Evolutionary conservation across 2,888 invertebrate genomes (phyloP).

Genomic region (Teleogryllus oceanicus): DNA sequence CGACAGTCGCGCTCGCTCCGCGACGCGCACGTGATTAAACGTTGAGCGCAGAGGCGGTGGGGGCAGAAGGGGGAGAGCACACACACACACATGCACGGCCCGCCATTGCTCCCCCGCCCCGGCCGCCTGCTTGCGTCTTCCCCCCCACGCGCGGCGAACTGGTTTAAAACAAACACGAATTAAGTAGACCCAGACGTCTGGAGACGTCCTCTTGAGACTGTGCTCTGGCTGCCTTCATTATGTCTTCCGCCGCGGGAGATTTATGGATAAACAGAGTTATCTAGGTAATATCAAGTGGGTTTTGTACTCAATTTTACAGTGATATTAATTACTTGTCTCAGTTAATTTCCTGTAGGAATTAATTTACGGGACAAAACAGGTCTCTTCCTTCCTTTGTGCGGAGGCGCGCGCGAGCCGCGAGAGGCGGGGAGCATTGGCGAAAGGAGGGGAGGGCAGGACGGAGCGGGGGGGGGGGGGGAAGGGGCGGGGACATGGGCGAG

Average conservation of each 20-base stretch:
- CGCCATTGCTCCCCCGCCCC: too few species aligned
- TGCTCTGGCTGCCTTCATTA: not conserved
- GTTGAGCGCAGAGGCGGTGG: not conserved
- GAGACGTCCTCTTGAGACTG: not conserved
- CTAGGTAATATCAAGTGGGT: slow-evolving; percentile 11
- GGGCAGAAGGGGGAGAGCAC: too few species aligned
- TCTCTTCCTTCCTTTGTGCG: not conserved
- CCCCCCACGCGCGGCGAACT: not conserved
- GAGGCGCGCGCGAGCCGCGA: not conserved
- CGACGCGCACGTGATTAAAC: slow-evolving; percentile 3
- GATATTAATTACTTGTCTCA: slow-evolving; percentile 10
- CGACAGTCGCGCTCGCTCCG: not conserved
- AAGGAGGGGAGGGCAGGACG: too few species aligned
- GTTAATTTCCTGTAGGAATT: slow-evolving; percentile 1
- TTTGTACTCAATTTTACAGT: slow-evolving; percentile 2
- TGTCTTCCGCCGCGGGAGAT: not conserved
- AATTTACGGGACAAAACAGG: slow-evolving; percentile 18
- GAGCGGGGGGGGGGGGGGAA: too few species aligned
- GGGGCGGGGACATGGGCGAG: too few species aligned
- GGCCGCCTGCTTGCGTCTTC: not conserved
- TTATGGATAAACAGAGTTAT: slow-evolving; percentile 10
- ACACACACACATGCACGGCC: not conserved
- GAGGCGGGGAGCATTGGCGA: not conserved
- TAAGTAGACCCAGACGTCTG: not conserved
- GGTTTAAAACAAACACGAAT: slow-evolving; percentile 2